These are phyloP conservation scores for Nothoprocta pentlandii DNA, from an alignment of 2,113 vertebrate genomes.

Conservation along the genomic window DNA sequence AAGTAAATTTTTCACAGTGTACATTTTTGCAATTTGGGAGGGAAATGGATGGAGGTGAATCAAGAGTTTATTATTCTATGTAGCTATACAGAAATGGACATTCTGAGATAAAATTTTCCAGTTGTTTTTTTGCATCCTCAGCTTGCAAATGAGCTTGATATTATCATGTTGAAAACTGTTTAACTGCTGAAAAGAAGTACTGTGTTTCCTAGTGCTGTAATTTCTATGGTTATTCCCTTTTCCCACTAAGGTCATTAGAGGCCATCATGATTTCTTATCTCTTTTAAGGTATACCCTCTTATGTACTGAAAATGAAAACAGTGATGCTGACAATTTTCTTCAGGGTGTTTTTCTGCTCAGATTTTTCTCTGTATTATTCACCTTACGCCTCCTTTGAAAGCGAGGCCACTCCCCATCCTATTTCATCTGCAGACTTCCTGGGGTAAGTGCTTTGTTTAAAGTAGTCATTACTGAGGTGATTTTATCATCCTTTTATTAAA, in stretches of 20 bases:
- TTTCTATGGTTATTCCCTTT: background rate
- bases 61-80: background rate
- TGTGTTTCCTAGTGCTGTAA: background rate
- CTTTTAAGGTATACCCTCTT: background rate
- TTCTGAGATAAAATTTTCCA: background rate
- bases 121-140: background rate
- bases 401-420: background rate
- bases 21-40: background rate
- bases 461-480: background rate
- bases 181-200: background rate
- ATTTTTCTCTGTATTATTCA: background rate
- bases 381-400: background rate
- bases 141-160: background rate
- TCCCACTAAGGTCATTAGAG: background rate
- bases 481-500: conserved; percentile 6
- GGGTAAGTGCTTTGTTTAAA: background rate
- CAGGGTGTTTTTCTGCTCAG: background rate
- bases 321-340: background rate
- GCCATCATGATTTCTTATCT: background rate
- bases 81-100: background rate
- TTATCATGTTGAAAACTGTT: background rate
- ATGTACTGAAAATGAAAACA: background rate
- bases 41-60: background rate
- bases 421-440: background rate
- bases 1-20: background rate